phyloP scores from a whole-genome alignment of 2,797 vertebrate genomes.

The Pterois miles region DNA sequence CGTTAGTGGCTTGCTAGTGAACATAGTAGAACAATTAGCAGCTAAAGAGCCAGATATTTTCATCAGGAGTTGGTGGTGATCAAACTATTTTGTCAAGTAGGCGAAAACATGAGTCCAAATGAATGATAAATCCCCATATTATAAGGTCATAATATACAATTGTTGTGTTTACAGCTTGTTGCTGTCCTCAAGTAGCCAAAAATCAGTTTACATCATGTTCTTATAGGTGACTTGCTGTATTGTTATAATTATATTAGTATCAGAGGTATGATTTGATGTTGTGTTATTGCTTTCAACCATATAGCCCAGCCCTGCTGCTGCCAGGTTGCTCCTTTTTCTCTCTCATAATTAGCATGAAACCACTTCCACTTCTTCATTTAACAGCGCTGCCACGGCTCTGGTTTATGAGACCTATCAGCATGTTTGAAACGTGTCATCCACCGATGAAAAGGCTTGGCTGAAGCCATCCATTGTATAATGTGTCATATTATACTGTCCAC shows the following conservation, averaged over 20 bases:
- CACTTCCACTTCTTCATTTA: slow-evolving; percentile 2
- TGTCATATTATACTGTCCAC: slow-evolving; percentile 48
- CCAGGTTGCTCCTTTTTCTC: neutral
- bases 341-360: slow-evolving; percentile 20
- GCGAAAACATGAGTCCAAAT: neutral
- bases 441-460: slow-evolving; percentile 19
- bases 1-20: neutral
- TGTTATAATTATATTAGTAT: neutral
- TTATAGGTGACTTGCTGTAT: neutral
- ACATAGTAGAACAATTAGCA: neutral
- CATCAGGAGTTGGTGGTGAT: neutral
- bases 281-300: neutral
- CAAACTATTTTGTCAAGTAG: neutral
- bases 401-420: slow-evolving; percentile 29
- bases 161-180: neutral
- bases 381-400: neutral
- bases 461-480: slow-evolving; percentile 31
- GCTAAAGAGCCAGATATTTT: neutral
- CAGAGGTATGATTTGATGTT: neutral
- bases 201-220: neutral
- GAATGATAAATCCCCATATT: neutral
- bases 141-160: neutral
- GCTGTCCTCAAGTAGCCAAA: neutral
- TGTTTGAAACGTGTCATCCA: slow-evolving; percentile 23
- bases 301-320: neutral